Conservation (phyloP, 2,888 invertebrate genomes). For the Pecten maximus region DNA sequence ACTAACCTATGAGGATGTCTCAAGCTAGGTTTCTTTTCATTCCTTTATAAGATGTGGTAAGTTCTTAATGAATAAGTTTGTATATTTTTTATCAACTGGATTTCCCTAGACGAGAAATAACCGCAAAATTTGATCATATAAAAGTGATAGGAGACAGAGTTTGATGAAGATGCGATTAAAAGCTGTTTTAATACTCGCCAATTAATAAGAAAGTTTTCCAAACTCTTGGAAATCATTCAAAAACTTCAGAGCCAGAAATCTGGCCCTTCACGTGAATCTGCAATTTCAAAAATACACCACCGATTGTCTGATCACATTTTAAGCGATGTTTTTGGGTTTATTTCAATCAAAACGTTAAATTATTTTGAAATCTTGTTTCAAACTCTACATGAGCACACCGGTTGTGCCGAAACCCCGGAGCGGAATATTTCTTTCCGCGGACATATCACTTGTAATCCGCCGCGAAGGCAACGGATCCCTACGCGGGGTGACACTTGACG, state of each 20-base stretch:
- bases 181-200: neutral
- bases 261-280: neutral
- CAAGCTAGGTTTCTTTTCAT: too few species aligned
- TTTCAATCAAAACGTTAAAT: neutral
- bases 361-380: constrained; percentile 16
- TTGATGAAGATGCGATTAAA: neutral
- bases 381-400: constrained; percentile 9
- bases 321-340: constrained; percentile 1
- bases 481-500: constrained; percentile 32
- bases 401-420: constrained; percentile 6
- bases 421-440: constrained; percentile 21
- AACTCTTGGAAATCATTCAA: constrained; percentile 18
- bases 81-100: too few species aligned
- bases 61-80: too few species aligned
- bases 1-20: too few species aligned
- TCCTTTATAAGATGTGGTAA: too few species aligned
- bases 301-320: neutral
- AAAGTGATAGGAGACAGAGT: neutral
- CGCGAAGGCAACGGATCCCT: neutral
- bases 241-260: neutral
- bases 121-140: neutral
- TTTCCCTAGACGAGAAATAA: neutral
- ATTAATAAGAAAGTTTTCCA: neutral
- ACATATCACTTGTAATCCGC: neutral
- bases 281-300: neutral